phyloP scores from a whole-genome alignment of 2,797 vertebrate genomes.

The Nyctalus aviator region DNA sequence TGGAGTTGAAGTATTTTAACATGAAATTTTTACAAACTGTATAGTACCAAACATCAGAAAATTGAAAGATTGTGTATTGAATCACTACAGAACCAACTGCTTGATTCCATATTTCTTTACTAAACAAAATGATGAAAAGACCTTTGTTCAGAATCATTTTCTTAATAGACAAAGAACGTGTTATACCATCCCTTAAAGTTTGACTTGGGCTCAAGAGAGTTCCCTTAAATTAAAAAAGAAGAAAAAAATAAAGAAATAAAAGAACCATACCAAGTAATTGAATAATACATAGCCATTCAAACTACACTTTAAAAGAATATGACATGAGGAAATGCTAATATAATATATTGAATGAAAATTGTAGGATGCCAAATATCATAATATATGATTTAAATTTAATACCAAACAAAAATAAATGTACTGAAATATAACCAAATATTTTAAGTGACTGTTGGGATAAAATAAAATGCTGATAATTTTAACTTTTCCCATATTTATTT shows the following conservation, averaged over 20 bases:
- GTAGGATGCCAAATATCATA: not conserved
- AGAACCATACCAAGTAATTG: not conserved
- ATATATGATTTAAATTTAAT: not conserved
- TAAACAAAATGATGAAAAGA: conserved; percentile 58
- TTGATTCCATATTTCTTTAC: not conserved
- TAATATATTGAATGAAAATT: not conserved
- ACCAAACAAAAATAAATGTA: not conserved
- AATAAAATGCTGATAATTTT: conserved; percentile 7
- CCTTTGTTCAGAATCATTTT: conserved; percentile 54
- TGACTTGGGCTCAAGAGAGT: conserved; percentile 18
- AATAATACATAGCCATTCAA: not conserved
- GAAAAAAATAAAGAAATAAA: not conserved
- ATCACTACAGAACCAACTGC: not conserved
- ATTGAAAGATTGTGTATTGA: not conserved
- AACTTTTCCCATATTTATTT: conserved; percentile 14
- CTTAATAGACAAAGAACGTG: conserved; percentile 59
- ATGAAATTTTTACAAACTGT: not conserved
- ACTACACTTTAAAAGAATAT: not conserved
- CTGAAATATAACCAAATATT: not conserved
- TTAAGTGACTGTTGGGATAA: not conserved
- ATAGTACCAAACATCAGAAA: conserved; percentile 14
- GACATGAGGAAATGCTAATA: not conserved
- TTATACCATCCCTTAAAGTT: conserved; percentile 46
- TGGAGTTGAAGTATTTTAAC: not conserved
- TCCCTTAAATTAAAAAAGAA: not conserved